These are phyloP conservation scores for Catostomus latipinnis DNA, from an alignment of 2,797 vertebrate genomes.

Conservation along the genomic window DNA sequence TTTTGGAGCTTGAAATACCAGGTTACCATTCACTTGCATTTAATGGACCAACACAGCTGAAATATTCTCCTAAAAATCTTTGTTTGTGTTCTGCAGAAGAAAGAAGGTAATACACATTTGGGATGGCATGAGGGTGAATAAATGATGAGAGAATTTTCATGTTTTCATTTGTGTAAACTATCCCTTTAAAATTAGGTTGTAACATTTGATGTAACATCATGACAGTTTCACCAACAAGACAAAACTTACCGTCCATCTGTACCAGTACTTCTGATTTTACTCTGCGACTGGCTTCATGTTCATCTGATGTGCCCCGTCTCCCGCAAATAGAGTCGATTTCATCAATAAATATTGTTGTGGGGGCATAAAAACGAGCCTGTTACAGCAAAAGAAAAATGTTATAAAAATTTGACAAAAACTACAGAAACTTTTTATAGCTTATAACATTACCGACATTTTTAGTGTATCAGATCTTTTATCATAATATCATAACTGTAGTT, in stretches of 20 bases:
- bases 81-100: too few relatives aligned
- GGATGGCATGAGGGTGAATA: too few relatives aligned
- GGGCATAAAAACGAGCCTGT: slow-evolving; percentile 95
- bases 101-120: too few relatives aligned
- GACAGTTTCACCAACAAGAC: neutral
- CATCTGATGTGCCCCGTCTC: slow-evolving; percentile 92
- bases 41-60: too few relatives aligned
- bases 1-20: too few relatives aligned
- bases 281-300: slow-evolving; percentile 96
- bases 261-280: slow-evolving; percentile 96
- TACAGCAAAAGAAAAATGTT: neutral
- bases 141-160: too few relatives aligned
- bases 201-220: slow-evolving; percentile 10
- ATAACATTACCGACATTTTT: neutral
- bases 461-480: neutral
- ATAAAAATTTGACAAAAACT: neutral
- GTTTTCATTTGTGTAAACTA: too few relatives aligned
- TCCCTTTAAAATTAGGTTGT: neutral
- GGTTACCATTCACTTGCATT: too few relatives aligned
- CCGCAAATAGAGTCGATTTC: slow-evolving; percentile 98
- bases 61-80: too few relatives aligned
- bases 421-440: neutral
- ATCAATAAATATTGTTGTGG: slow-evolving; percentile 97
- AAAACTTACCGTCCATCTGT: slow-evolving; percentile 96
- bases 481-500: neutral